Evolutionary conservation across 1,140 invertebrate species (phyloP).

Genomic region (Lethrus apterus): DNA sequence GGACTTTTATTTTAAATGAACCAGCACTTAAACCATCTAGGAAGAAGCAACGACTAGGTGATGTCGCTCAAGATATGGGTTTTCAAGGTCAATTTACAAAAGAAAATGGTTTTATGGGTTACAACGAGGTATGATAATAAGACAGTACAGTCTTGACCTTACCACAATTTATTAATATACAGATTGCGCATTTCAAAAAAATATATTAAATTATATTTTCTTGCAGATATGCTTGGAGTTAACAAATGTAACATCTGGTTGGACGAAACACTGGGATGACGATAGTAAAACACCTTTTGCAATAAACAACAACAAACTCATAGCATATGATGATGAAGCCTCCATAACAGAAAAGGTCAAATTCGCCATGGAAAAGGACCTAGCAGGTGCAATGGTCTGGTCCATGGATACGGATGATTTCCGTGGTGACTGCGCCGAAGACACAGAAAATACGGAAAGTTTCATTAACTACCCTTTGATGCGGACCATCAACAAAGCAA

Average conservation of each 20-base stretch:
- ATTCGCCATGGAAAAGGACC: conserved; percentile 53
- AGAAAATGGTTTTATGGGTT: conserved; percentile 80
- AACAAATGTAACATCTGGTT: conserved; percentile 43
- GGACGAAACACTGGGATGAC: conserved; percentile 42
- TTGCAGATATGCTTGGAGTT: conserved; percentile 57
- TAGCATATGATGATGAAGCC: conserved; percentile 55
- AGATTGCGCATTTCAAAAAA: background rate
- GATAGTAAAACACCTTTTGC: conserved; percentile 53
- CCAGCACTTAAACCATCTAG: conserved; percentile 26
- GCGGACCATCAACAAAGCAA: conserved; percentile 55
- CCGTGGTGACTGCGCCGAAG: conserved; percentile 49
- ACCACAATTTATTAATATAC: background rate
- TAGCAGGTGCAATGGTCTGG: conserved; percentile 79
- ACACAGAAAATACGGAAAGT: conserved; percentile 1
- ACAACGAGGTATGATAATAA: conserved; percentile 60
- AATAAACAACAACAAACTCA: conserved; percentile 47
- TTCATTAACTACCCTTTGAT: conserved; percentile 45
- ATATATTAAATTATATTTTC: conserved; percentile 12
- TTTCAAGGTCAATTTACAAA: conserved; percentile 68
- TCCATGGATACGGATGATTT: conserved; percentile 74
- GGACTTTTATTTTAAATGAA: conserved; percentile 59
- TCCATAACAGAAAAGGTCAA: conserved; percentile 59
- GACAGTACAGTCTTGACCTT: background rate
- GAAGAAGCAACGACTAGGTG: conserved; percentile 42
- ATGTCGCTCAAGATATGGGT: conserved; percentile 47